Conservation (phyloP, 2,113 vertebrate species). For the Calidris pygmaea region DNA sequence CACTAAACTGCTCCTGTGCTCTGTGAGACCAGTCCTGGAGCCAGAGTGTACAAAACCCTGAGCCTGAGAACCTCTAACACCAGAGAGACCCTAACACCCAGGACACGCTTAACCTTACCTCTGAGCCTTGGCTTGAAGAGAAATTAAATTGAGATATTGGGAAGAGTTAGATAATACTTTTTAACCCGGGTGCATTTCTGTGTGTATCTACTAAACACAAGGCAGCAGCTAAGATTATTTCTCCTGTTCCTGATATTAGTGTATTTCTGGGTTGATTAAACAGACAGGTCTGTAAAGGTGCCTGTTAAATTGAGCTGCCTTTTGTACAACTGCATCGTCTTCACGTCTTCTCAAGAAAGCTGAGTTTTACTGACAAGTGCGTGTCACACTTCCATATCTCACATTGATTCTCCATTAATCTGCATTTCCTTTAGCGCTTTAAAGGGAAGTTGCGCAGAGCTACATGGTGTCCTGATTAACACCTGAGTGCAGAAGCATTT, state of each 20-base stretch:
- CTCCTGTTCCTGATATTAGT: not conserved
- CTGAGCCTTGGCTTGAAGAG: not conserved
- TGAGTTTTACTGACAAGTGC: constrained; percentile 1
- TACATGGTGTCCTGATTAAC: constrained; percentile 43
- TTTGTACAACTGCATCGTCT: not conserved
- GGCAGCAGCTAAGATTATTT: not conserved
- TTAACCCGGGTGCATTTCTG: not conserved
- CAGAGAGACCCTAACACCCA: not conserved
- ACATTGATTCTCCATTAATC: constrained; percentile 51
- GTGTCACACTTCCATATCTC: constrained; percentile 48
- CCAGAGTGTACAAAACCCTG: not conserved
- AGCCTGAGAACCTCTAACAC: not conserved
- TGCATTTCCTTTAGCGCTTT: constrained; percentile 15
- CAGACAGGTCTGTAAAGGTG: not conserved
- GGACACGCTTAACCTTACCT: not conserved
- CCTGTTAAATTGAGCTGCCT: constrained; percentile 15
- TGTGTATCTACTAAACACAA: not conserved
- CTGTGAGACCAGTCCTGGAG: fast-evolving
- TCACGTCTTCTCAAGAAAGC: not conserved
- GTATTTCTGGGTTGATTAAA: constrained; percentile 10
- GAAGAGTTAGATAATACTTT: not conserved
- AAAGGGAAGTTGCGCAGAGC: not conserved
- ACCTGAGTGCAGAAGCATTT: constrained; percentile 51
- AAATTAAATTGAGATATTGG: not conserved
- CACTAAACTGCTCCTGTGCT: fast-evolving